Base-by-base conservation (phyloP, 2,113 vertebrate species). In the Corythaixoides concolor region DNA sequence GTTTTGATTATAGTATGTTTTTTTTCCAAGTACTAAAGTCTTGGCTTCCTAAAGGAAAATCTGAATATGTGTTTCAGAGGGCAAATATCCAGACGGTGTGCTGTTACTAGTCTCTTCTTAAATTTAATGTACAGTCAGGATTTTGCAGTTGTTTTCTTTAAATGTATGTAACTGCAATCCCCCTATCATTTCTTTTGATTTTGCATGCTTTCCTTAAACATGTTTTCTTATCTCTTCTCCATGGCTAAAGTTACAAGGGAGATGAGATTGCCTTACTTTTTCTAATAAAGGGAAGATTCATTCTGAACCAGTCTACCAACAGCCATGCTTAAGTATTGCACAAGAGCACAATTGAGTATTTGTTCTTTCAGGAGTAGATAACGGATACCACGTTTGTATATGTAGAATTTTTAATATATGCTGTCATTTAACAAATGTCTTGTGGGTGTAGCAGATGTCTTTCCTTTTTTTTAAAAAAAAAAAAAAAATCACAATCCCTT, bases 381-480 rank as follows among this genome's bases (percentile, higher is more conserved):
- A 88, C 69, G 68, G 86, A 72, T 49, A 83, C 68, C 59, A 50
- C 68, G 3, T 55, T 96, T 87, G 50, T 90, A 79, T 84, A 92
- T 90, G 74, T 83, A 88, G 63, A 77, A 35, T 78, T 63, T 93
- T 93, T 93, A 92, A 93, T 80, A 43, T 86, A 82, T 82, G 41
- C 90, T 83, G 75, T 86, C 95, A 82, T 91, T 97, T 86, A 93
- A 93, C 95, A 88, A 96, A 87, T 90, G 81, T 88, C 75, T 97
- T 82, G 83, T 88, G 84, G 89, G 87, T 89, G 83, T 91, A 96
- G 81, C 90, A 95, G 91, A 88, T 93, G 88, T 88, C 78, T 89
- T 74, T 52, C 60, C n/a, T n/a, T n/a, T n/a, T n/a, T n/a, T n/a
- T n/a, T n/a, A n/a, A n/a, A n/a, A n/a, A n/a, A n/a, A n/a, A n/a